phyloP scores from a whole-genome alignment of 2,888 invertebrate genomes.

The Nephrotoma guestfalica region DNA sequence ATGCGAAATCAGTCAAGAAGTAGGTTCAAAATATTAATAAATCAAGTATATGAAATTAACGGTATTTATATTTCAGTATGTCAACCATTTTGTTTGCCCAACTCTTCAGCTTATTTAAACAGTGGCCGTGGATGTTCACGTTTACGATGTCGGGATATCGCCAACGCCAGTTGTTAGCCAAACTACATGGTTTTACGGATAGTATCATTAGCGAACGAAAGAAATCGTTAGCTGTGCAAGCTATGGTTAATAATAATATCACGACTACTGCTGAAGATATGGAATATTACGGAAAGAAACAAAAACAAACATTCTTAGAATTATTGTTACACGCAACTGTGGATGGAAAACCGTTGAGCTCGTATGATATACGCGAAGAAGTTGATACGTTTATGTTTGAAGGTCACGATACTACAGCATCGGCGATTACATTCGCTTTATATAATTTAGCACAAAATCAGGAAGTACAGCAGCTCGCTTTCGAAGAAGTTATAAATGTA shows the following conservation, averaged over 20 bases:
- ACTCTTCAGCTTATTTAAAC: too few species aligned
- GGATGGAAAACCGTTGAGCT: background rate
- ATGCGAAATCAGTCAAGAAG: background rate
- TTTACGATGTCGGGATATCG: background rate
- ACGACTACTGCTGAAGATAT: background rate
- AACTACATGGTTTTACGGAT: background rate
- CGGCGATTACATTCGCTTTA: too few species aligned
- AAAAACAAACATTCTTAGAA: background rate
- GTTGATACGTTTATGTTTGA: too few species aligned
- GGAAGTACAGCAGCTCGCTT: background rate
- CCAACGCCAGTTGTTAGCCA: background rate
- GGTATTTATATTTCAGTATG: background rate
- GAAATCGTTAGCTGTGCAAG: background rate
- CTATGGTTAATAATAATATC: background rate
- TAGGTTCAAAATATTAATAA: background rate
- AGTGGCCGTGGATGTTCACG: background rate
- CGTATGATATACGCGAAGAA: too few species aligned
- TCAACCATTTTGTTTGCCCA: background rate
- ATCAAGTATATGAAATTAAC: background rate
- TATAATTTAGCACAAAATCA: background rate
- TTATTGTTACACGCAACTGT: background rate
- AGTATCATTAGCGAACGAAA: background rate
- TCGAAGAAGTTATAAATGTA: background rate
- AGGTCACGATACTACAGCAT: too few species aligned
- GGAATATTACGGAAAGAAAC: background rate